phyloP scores from a whole-genome alignment of 2,888 invertebrate species.

The Leucophenga montana region DNA sequence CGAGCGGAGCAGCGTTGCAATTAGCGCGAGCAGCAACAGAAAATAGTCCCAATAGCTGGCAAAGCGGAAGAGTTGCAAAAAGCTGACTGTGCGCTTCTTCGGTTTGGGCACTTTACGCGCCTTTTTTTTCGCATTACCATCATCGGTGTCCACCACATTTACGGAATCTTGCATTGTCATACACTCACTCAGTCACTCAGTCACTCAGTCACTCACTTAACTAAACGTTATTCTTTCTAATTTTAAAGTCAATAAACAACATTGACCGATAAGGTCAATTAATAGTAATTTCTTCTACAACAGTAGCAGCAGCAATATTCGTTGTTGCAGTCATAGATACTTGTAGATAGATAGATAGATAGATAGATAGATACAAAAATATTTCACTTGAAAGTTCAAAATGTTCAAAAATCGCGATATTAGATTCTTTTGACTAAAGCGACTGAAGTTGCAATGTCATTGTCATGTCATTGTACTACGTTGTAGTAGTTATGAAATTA shows the following conservation, averaged over 20 bases:
- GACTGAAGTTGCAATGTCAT: no score
- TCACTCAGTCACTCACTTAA: background rate
- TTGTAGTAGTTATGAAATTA: no score
- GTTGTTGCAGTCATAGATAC: no score
- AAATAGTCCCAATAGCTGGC: conserved; percentile 76
- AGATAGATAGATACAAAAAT: background rate
- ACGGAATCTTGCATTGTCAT: conserved; percentile 4
- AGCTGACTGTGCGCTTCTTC: conserved; percentile 51
- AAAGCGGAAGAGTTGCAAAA: conserved; percentile 75
- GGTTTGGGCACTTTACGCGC: conserved; percentile 30
- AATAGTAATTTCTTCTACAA: conserved; percentile 42
- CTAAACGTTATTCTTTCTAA: conserved; percentile 1
- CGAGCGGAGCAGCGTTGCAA: conserved; percentile 77
- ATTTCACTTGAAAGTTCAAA: no score
- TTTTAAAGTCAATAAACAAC: conserved; percentile 40
- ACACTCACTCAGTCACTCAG: background rate
- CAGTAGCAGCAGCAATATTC: background rate
- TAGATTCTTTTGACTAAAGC: no score
- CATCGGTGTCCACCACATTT: conserved; percentile 32
- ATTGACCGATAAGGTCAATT: conserved; percentile 59
- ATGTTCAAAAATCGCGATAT: no score
- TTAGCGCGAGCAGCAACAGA: conserved; percentile 74
- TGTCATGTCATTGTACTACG: no score
- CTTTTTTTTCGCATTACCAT: conserved; percentile 36
- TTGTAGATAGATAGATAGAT: background rate